Percentiles rank a stretch among this genome's conserved stretches.
phyloP scores from a whole-genome alignment of 2,113 vertebrate genomes.

The Mustela lutreola region DNA sequence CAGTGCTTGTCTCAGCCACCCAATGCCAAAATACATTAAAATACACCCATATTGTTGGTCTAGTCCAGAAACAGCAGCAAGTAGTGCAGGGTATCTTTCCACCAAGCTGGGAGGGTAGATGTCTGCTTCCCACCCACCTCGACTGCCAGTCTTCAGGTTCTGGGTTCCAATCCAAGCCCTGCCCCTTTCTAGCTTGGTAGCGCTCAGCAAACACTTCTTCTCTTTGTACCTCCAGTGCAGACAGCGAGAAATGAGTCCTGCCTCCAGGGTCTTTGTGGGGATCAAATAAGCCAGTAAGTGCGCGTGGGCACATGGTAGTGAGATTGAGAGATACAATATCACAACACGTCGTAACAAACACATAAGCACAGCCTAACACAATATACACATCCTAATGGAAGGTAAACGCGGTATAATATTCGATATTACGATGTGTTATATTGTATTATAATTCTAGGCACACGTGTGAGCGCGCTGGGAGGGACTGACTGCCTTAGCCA shows the following conservation, averaged over 20 bases:
- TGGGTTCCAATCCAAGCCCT: slow-evolving; percentile 30
- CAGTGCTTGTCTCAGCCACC: background rate
- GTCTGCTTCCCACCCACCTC: background rate
- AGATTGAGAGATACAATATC: slow-evolving; percentile 27
- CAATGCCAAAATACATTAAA: slow-evolving; percentile 31
- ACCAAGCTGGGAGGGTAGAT: background rate
- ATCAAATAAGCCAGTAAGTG: background rate
- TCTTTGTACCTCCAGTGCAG: background rate
- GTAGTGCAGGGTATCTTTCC: background rate
- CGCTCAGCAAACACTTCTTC: background rate
- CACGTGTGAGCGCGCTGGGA: slow-evolving; percentile 73
- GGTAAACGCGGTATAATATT: slow-evolving; percentile 70
- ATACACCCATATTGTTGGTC: background rate
- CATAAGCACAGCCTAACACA: slow-evolving; percentile 60
- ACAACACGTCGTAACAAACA: slow-evolving; percentile 76
- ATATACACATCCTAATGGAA: slow-evolving; percentile 70
- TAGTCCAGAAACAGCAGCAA: background rate
- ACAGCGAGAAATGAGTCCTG: background rate
- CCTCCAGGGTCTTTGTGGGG: background rate
- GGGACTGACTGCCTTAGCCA: background rate
- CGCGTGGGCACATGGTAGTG: background rate
- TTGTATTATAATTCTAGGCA: slow-evolving; percentile 83
- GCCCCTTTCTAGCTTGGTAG: background rate
- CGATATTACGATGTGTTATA: slow-evolving; percentile 83
- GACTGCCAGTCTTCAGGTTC: background rate